These are phyloP conservation scores for Fringilla coelebs DNA, from an alignment of 2,797 vertebrate genomes.

Conservation along the genomic window DNA sequence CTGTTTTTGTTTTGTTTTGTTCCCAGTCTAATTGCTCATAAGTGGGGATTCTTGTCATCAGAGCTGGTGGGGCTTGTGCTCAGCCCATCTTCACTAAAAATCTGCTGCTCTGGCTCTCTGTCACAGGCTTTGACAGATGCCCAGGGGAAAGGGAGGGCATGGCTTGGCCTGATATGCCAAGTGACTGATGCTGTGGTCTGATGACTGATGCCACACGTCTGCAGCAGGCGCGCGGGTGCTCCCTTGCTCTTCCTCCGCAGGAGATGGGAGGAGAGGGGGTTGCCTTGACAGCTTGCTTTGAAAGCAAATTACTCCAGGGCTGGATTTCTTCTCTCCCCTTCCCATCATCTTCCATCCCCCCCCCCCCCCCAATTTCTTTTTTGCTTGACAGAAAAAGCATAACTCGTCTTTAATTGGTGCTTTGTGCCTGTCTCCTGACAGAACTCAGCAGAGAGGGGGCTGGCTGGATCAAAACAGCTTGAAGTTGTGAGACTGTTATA, in stretches of 20 bases:
- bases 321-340: background rate
- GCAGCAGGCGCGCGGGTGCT: background rate
- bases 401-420: conserved; percentile 58
- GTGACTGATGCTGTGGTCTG: conserved; percentile 20
- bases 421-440: conserved; percentile 62
- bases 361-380: background rate
- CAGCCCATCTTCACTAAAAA: background rate
- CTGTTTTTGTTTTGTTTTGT: background rate
- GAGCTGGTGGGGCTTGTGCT: background rate
- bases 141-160: background rate
- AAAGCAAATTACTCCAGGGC: conserved; percentile 32
- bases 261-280: background rate
- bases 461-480: conserved; percentile 29
- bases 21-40: background rate
- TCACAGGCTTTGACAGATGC: background rate
- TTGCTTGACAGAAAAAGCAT: conserved; percentile 56
- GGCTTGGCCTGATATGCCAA: background rate
- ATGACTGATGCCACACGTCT: conserved; percentile 5
- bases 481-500: background rate
- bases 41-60: background rate
- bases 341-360: background rate
- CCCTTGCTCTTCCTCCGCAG: background rate
- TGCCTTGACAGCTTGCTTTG: conserved; percentile 51
- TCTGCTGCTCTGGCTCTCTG: background rate
- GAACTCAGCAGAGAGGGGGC: background rate